Evolutionary conservation across 2,888 invertebrate species (phyloP), one percentile per base, ranked within the genome.

Genomic region (Thera obeliscata): DNA sequence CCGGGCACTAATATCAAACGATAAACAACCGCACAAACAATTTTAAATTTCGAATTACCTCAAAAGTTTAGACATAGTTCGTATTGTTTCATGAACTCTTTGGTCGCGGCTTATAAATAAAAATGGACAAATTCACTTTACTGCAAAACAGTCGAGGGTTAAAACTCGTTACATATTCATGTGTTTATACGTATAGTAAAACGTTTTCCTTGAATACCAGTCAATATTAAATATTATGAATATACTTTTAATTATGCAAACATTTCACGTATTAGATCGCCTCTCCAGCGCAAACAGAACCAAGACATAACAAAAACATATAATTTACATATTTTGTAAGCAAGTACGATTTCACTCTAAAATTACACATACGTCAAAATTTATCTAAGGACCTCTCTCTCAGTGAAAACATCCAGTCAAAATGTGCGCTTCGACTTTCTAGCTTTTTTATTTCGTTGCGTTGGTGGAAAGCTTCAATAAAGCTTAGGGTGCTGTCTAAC

Each of bases 261-360:
- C 64, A 50, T 74, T 72, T 78, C 75, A 79, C 71, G 75, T 76
- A 69, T 73, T 62, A 60, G 64, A 64, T 68, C 68, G 56, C 68
- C 69, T 67, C 71, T 66, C 71, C 36, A n/a, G 48, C 22, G 36
- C 61, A 61, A 65, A 71, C 57, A 66, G 57, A 70, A 66, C 50
- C 43, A 59, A 62, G 72, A 73, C 71, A 60, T 67, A 74, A 74
- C 72, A 74, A 71, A 75, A 67, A 72, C 70, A 62, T 56, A 55
- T 67, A 66, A 73, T 73, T 65, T 68, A 61, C 52, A 73, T 72
- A 70, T 69, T 38, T 61, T 66, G 62, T 64, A 71, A 70, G 63
- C 58, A 73, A 71, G 43, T 46, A 46, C 43, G 9, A 46, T 68
- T 66, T 71, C 69, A 74, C 64, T 71, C 22, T 68, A 69, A 67